A percentile compares a stretch with the other conserved stretches of the same genome.
Conservation (phyloP, 2,888 invertebrate species). For the Syritta pipiens region DNA sequence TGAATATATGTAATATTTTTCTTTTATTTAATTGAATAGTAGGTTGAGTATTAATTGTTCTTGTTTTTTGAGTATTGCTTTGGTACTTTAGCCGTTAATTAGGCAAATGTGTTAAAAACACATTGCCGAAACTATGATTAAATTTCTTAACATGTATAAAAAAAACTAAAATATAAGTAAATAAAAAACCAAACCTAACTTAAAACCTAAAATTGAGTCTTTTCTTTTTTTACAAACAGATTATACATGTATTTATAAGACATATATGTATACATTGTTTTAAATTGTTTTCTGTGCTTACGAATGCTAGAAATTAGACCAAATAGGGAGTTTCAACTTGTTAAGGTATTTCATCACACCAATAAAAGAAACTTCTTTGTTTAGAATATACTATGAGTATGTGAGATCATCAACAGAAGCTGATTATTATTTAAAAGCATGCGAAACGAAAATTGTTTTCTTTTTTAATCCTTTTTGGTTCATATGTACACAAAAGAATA, state of each 20-base stretch:
- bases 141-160: slow-evolving; percentile 46
- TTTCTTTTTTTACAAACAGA: slow-evolving; percentile 12
- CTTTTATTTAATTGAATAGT: slow-evolving; percentile 70
- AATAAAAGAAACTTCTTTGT: slow-evolving; percentile 19
- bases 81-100: slow-evolving; percentile 79
- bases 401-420: slow-evolving; percentile 72
- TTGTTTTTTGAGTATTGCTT: slow-evolving; percentile 78
- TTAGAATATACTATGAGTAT: slow-evolving; percentile 28
- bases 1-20: slow-evolving; percentile 26
- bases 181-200: slow-evolving; percentile 12
- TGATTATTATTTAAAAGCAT: slow-evolving; percentile 62
- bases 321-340: slow-evolving; percentile 62
- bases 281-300: slow-evolving; percentile 50
- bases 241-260: slow-evolving; percentile 41
- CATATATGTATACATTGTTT: slow-evolving; percentile 6
- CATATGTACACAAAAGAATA: slow-evolving; percentile 33
- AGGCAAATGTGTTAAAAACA: slow-evolving; percentile 37
- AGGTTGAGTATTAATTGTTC: slow-evolving; percentile 68
- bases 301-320: slow-evolving; percentile 63
- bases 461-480: slow-evolving; percentile 9
- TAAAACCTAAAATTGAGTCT: slow-evolving; percentile 36
- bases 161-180: slow-evolving; percentile 12
- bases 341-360: slow-evolving; percentile 25
- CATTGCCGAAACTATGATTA: slow-evolving; percentile 51
- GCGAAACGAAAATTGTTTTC: slow-evolving; percentile 15